Evolutionary conservation across 2,888 invertebrate species (phyloP).

Genomic region (Agapetus fuscipes): DNA sequence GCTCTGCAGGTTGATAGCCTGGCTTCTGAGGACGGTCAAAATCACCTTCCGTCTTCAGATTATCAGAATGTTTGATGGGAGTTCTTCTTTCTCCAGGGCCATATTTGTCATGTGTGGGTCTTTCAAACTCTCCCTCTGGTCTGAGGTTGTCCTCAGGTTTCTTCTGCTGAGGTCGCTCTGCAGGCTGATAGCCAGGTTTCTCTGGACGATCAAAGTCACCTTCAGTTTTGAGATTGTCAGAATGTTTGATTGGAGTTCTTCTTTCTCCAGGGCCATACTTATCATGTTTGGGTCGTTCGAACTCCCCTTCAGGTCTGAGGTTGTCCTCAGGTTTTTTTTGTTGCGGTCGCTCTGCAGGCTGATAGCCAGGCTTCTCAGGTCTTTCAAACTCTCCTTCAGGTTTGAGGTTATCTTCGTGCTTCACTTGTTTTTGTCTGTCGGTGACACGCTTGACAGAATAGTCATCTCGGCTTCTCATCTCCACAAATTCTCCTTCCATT

Average conservation of each 20-base stretch:
- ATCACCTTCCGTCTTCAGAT: conserved; percentile 33
- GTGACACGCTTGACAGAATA: conserved; percentile 33
- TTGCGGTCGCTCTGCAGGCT: conserved; percentile 29
- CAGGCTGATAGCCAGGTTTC: conserved; percentile 32
- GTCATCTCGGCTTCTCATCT: conserved; percentile 34
- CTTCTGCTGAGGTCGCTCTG: conserved; percentile 37
- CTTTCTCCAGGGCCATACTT: conserved; percentile 34
- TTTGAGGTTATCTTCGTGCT: conserved; percentile 43
- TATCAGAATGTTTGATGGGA: conserved; percentile 29
- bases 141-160: conserved; percentile 48
- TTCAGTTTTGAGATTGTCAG: conserved; percentile 41
- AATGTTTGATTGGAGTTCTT: conserved; percentile 31
- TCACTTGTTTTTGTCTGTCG: conserved; percentile 49
- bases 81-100: conserved; percentile 34
- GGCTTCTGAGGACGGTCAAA: conserved; percentile 30
- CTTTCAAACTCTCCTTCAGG: conserved; percentile 45
- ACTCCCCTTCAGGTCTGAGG: conserved; percentile 37
- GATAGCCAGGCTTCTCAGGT: conserved; percentile 25
- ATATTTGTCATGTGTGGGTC: conserved; percentile 30
- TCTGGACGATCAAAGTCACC: conserved; percentile 35
- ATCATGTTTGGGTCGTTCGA: conserved; percentile 33
- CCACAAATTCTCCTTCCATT: conserved; percentile 50
- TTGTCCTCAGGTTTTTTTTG: conserved; percentile 35
- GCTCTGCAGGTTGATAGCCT: conserved; percentile 28
- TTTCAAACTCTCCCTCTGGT: conserved; percentile 45